phyloP scores from a whole-genome alignment of 53 echinoderm and acorn worm genomes.

The Arbacia lixula region DNA sequence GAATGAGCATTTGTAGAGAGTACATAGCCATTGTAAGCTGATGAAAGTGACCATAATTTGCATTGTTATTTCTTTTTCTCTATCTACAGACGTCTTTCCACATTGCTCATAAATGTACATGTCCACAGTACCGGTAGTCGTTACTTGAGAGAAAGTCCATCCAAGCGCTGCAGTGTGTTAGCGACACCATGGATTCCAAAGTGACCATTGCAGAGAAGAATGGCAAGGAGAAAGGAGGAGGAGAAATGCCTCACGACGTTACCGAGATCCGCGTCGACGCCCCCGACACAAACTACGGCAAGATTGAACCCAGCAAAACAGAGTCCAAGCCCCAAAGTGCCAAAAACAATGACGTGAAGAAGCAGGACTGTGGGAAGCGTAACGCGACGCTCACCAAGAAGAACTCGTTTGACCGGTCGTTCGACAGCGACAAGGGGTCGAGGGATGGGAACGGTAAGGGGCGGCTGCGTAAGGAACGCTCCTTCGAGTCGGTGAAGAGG shows the following conservation, averaged over 20 bases:
- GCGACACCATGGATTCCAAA: slow-evolving; percentile 33
- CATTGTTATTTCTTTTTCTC: neutral
- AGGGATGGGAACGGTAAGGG: slow-evolving; percentile 46
- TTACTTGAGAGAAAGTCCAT: slow-evolving; percentile 2
- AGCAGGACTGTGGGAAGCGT: slow-evolving; percentile 46
- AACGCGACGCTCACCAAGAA: slow-evolving; percentile 46
- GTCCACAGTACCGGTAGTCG: too few species aligned
- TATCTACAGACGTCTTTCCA: slow-evolving; percentile 27
- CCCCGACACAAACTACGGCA: slow-evolving; percentile 31
- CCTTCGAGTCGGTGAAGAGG: slow-evolving; percentile 50
- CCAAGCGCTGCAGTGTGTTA: neutral
- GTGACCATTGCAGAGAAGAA: slow-evolving; percentile 35
- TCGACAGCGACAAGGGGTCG: slow-evolving; percentile 34
- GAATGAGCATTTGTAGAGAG: too few species aligned
- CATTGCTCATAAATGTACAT: neutral
- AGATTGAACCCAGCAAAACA: slow-evolving; percentile 24
- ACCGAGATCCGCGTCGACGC: slow-evolving; percentile 34
- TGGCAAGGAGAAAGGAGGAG: slow-evolving; percentile 32
- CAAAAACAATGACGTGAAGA: slow-evolving; percentile 57
- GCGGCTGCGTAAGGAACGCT: slow-evolving; percentile 52
- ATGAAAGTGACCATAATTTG: too few species aligned
- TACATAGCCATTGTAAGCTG: too few species aligned
- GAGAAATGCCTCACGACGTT: neutral
- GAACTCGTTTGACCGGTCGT: slow-evolving; percentile 43
- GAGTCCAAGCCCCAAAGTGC: slow-evolving; percentile 48